Evolutionary conservation across 2,113 vertebrate species (phyloP), one percentile per base, ranked within the genome.

Genomic region (cattle (Bos taurus)): DNA sequence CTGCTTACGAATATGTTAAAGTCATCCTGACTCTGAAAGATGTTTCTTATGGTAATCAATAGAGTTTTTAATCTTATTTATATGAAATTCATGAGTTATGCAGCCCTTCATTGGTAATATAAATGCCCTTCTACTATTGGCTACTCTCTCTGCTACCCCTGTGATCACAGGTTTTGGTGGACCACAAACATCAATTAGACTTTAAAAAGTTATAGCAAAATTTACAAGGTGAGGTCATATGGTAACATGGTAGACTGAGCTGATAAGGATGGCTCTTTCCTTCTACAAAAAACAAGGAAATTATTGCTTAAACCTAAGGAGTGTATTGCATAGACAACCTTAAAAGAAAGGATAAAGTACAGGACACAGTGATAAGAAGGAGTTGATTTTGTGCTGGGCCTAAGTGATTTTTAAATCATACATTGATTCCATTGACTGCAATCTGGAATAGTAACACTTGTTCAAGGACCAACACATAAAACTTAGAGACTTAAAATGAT

Each of bases 1-100:
- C 99, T 96, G 98, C 98, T 14, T 99, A 99, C 36, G 99, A 99
- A 98, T 99, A 99, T 96, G 99, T 99, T 95, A 99, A 99, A 99
- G 99, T 99, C 98, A 98, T 99, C 78, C 99, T 99, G 98, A 99
- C 99, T 98, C 99, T 99, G 98, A 99, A 99, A 98, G 99, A 99
- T 98, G 98, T 99, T 98, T 99, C 99, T 98, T 98, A 98, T 98
- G 99, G 99, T 99, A 98, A 99, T 99, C 95, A 95, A 62, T 62
- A 89, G 19, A 94, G 9, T 71, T 95, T 64, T 83, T 46, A 56
- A 81, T 86, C 16, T 28, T 43, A 78, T 84, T 25, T 48, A 90
- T 28, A 71, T 91, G 36, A 62, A 52, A 8, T 97, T 94, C 12
- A 90, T 59, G 74, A 90, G 13, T 84, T 77, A 33, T 50, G 7